Conservation (phyloP, 2,113 vertebrate genomes). For the Callocephalon fimbriatum region DNA sequence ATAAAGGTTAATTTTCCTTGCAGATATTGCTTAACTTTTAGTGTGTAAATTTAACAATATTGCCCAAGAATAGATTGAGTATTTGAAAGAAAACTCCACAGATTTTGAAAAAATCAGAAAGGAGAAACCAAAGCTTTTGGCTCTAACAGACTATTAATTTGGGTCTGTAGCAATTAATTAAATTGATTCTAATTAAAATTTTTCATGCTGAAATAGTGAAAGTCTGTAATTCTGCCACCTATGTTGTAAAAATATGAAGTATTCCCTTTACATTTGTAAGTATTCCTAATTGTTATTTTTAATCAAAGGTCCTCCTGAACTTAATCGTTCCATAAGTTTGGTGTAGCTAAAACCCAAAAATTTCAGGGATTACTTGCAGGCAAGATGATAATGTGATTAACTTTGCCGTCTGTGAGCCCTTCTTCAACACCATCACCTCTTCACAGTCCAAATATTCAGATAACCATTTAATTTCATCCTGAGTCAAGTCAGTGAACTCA, state of each 20-base stretch:
- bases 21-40: background rate
- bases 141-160: background rate
- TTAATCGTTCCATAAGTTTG: background rate
- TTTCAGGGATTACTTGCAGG: background rate
- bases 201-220: background rate
- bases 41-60: conserved; percentile 4
- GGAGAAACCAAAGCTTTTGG: background rate
- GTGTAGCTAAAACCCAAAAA: background rate
- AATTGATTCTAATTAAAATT: conserved; percentile 27
- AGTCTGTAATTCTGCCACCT: background rate
- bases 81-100: background rate
- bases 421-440: background rate
- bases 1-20: background rate
- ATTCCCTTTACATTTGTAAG: background rate
- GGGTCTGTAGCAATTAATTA: conserved; percentile 19
- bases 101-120: background rate
- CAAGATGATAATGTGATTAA: background rate
- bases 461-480: background rate
- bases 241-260: background rate
- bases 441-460: background rate
- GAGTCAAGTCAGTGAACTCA: background rate
- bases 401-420: background rate
- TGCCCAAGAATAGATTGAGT: background rate
- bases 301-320: background rate
- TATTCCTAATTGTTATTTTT: background rate